Conservation (phyloP, 92 coral and sea anemone species). For the Galaxea fascicularis region DNA sequence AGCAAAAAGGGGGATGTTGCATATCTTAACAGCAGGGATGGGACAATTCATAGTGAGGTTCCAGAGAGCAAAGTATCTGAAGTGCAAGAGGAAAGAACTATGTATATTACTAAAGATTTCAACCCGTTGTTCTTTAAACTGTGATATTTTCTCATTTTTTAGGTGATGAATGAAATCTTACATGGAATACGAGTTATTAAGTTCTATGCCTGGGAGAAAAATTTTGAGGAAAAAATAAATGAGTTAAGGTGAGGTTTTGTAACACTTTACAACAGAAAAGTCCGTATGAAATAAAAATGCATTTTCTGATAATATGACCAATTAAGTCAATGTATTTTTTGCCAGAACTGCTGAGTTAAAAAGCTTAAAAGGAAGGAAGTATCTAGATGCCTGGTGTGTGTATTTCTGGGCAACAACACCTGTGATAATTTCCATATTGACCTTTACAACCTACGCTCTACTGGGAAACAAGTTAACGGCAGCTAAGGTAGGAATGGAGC, state of each 20-base stretch:
- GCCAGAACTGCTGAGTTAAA: slow-evolving; percentile 89
- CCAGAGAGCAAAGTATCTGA: no score
- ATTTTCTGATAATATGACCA: background rate
- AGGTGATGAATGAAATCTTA: slow-evolving; percentile 97
- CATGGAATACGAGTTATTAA: slow-evolving; percentile 97
- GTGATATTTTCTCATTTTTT: background rate
- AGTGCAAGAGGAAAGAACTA: no score
- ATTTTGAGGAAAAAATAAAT: slow-evolving; percentile 81
- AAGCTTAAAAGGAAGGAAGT: slow-evolving; percentile 93
- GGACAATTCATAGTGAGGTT: background rate
- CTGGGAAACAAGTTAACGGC: slow-evolving; percentile 97
- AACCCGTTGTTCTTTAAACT: background rate
- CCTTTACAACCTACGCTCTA: slow-evolving; percentile 90
- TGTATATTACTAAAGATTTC: background rate
- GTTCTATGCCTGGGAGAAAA: slow-evolving; percentile 97
- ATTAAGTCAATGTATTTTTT: background rate
- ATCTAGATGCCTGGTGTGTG: slow-evolving; percentile 98
- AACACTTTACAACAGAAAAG: background rate
- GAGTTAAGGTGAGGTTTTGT: slow-evolving; percentile 67
- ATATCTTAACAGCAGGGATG: no score
- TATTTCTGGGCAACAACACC: slow-evolving; percentile 99
- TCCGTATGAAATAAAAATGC: background rate
- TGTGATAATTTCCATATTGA: slow-evolving; percentile 90
- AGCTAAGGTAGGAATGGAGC: slow-evolving; percentile 77
- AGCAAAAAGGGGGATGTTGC: no score